Base-by-base conservation (phyloP, 2,113 vertebrate genomes). In the Boleophthalmus pectinirostris region DNA sequence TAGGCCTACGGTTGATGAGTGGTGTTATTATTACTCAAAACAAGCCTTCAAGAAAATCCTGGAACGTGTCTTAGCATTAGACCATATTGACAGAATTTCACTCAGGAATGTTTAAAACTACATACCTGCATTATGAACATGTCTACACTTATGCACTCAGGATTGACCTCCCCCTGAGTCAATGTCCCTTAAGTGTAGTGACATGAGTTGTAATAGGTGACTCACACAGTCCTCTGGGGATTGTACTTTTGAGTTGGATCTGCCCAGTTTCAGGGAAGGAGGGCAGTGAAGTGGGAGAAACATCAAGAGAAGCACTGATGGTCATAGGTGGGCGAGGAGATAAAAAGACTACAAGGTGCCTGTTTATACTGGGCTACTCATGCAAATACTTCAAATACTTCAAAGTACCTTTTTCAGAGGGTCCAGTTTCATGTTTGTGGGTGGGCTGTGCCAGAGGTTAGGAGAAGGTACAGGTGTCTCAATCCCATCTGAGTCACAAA, bases 401-500 rank as follows among this genome's bases (percentile, higher is more conserved):
- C 61, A 64, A 66, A 66, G 64, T 45, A 47, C 64, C n/a, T 24
- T 24, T 14, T 15, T 14, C 8, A 46, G 12, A 23, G 56, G 23
- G 56, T 58, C 38, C 38, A 66, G 64, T 45, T 66, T 66, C 64
- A 21, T 66, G 64, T 46, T n/a, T 68, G 80, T 74, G 56, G 80
- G 73, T 83, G 78, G 56, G 58, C 61, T 61, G 74, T 64, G 7
- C 18, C 20, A 38, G n/a, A 15, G 46, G 14, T 29, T 53, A 53
- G 20, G 45, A 46, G 77, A 35, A 43, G 29, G 66, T 69, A 13
- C 77, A 79, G 69, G 69, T 82, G 72, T 5, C 47, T 12, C 29
- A 6, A 11, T n/a, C 46, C 23, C n/a, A 13, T 45, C 21, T 9
- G 75, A n/a, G 49, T 87, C 75, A 87, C 68, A 82, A 83, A 86